These are phyloP conservation scores for Caenorhabditis macrosperma DNA, from an alignment of 2,888 invertebrate genomes.

Conservation along the genomic window DNA sequence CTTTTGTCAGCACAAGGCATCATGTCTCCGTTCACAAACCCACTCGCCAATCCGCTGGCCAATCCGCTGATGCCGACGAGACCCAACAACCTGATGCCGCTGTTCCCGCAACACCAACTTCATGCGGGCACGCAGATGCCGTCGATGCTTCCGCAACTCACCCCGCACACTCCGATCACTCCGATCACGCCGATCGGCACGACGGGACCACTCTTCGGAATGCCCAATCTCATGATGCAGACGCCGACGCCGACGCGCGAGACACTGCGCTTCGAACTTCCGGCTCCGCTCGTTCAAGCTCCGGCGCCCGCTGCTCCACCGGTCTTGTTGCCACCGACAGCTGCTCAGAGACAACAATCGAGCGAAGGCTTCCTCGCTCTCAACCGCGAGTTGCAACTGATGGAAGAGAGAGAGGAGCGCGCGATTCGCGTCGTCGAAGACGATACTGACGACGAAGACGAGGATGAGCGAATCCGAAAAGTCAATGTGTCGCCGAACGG, in stretches of 20 bases:
- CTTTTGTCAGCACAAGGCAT: background rate
- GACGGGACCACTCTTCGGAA: conserved; percentile 1
- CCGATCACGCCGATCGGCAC: conserved; percentile 15
- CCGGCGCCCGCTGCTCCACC: background rate
- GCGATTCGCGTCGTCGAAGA: background rate
- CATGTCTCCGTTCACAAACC: conserved; percentile 4
- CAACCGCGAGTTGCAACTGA: no score
- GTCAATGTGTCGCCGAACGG: background rate
- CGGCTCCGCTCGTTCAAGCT: background rate
- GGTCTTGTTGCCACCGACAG: background rate
- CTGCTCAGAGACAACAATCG: background rate
- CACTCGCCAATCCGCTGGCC: no score
- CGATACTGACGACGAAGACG: conserved; percentile 16
- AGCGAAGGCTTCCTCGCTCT: no score
- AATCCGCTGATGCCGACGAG: background rate
- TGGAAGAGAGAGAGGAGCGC: no score
- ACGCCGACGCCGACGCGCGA: conserved; percentile 1
- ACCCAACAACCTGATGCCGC: conserved; percentile 22
- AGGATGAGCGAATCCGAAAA: background rate
- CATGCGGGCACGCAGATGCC: conserved; percentile 22
- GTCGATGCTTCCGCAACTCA: conserved; percentile 20
- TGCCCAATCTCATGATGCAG: background rate
- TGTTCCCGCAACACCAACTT: conserved; percentile 24
- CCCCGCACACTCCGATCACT: conserved; percentile 33
- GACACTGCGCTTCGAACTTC: background rate